Conservation (phyloP, 2,797 vertebrate genomes). For the Percopsis omiscomaycus region DNA sequence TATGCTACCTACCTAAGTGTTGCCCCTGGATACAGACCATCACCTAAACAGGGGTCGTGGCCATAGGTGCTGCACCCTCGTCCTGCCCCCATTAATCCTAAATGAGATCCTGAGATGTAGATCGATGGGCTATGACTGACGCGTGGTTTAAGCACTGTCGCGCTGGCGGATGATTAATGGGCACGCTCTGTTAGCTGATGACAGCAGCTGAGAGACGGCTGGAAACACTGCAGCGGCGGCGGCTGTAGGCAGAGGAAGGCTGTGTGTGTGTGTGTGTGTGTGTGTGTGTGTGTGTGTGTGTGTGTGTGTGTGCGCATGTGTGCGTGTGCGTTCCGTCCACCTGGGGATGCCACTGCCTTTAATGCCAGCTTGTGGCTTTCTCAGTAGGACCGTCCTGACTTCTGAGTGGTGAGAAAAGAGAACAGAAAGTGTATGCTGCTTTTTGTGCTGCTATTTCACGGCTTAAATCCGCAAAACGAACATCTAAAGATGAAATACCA, state of each 20-base stretch:
- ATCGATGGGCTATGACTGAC: conserved; percentile 29
- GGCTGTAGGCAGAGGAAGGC: too few species aligned
- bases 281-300: neutral
- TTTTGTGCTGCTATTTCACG: neutral
- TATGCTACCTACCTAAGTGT: conserved; percentile 4
- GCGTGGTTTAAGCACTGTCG: conserved; percentile 12
- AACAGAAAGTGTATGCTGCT: neutral
- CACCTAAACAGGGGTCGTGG: conserved; percentile 22
- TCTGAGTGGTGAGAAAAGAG: neutral
- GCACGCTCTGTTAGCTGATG: conserved; percentile 29
- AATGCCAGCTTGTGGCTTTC: too few species aligned
- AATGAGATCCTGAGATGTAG: conserved; percentile 26
- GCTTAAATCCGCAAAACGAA: neutral
- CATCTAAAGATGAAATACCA: neutral
- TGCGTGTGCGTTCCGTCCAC: neutral
- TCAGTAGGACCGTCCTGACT: too few species aligned
- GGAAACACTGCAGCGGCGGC: conserved; percentile 18
- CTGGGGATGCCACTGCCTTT: neutral
- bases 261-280: neutral
- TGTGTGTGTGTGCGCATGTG: neutral
- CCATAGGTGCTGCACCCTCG: conserved; percentile 1
- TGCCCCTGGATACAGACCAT: conserved; percentile 4
- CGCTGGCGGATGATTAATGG: conserved; percentile 45
- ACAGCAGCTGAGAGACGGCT: conserved; percentile 30
- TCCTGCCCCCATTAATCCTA: conserved; percentile 21